Conservation (phyloP, 2,113 vertebrate genomes). For the Rhineura floridana region DNA sequence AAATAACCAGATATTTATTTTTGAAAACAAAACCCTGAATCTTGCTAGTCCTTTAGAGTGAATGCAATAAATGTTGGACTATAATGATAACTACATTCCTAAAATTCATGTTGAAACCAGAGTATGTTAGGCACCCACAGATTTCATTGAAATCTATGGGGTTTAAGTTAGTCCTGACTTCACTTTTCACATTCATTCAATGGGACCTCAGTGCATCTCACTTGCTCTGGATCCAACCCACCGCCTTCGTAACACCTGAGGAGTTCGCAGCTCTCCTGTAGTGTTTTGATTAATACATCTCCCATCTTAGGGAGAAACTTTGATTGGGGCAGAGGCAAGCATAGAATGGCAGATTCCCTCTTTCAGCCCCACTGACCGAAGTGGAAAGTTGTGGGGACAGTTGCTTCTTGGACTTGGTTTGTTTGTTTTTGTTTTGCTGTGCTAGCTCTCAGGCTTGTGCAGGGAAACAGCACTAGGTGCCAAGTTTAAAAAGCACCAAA, state of each 20-base stretch:
- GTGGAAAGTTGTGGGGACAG: too few relatives aligned
- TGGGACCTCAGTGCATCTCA: not conserved
- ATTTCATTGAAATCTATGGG: too few relatives aligned
- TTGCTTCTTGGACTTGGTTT: too few relatives aligned
- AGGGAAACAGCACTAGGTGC: too few relatives aligned
- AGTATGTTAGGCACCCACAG: not conserved
- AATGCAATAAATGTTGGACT: not conserved
- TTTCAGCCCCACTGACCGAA: too few relatives aligned
- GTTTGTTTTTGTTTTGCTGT: too few relatives aligned
- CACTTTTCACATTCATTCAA: too few relatives aligned
- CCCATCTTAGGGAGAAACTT: not conserved
- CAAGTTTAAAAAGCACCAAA: not conserved
- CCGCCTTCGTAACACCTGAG: not conserved
- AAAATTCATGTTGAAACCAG: not conserved
- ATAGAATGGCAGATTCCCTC: too few relatives aligned
- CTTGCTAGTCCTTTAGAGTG: too few relatives aligned
- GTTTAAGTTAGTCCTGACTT: too few relatives aligned
- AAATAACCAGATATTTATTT: not conserved
- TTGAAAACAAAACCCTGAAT: not conserved
- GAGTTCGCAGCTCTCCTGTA: not conserved
- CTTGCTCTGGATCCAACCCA: not conserved
- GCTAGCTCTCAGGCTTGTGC: too few relatives aligned
- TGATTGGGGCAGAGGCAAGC: not conserved
- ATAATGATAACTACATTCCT: not conserved
- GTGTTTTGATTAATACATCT: not conserved